Base-by-base conservation (phyloP, 35 echinoderm and acorn worm species). In the Acanthaster planci region DNA sequence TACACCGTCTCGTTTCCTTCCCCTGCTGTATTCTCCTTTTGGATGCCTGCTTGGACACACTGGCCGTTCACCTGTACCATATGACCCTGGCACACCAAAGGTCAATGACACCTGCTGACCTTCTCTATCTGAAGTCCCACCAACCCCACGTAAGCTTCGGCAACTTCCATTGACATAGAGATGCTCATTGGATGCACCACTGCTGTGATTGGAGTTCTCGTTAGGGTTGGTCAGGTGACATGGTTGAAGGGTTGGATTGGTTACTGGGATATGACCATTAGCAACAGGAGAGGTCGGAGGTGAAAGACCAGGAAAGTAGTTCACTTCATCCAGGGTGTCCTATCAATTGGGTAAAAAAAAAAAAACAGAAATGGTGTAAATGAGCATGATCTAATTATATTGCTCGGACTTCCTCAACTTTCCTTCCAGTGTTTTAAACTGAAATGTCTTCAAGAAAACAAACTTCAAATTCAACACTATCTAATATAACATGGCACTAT, bases 21-120 rank as follows among this genome's bases (percentile, higher is more conserved):
- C 15, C 37, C 56, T 83, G 21, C 56, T 57, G 34, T 36, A 17
- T 9, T 83, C 81, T 34, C 52, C 81, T 39, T 83, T 83, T 17
- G 53, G 81, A 83, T 83, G 81, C 23, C 81, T 83, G 22, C 56
- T 53, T 2, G 81, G 81, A 58, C 81, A 83, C 27, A 58, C 56
- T 14, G 81, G 81, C 81, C 81, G 38, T 27, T 83, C 56, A 10
- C 81, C 56, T 5, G 64, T 60, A 35, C 56, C 53, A 38, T 59
- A 38, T 39, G 53, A 53, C 81, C 81, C 54, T 30, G n/a, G 7
- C n/a, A 40, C 39, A 39, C n/a, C 22, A 16, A 37, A 38, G 81
- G 31, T 38, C 51, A 40, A 39, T 38, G 21, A 30, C 77, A 31
- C 29, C 17, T 51, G 42, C 4, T 47, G 42, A 14, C 38, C 81